Evolutionary conservation across 2,113 vertebrate species (phyloP), one percentile per base, ranked within the genome.

Genomic region (Alethe diademata): DNA sequence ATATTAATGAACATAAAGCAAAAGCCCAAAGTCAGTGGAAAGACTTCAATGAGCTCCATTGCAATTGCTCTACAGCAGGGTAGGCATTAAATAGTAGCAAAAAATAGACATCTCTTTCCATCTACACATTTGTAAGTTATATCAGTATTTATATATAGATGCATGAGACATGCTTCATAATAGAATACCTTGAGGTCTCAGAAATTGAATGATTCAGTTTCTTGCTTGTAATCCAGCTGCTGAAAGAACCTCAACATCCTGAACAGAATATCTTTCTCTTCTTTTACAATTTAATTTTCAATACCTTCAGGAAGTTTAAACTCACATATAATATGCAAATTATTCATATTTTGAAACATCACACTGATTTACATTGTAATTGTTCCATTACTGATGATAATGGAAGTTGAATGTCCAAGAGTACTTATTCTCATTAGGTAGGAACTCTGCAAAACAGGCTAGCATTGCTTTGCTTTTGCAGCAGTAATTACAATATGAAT

Each of bases 211-310:
- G 12, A 73, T 76, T 53, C 12, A 5, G 23, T 67, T 93, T 74
- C 43, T 93, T 96, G 47, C 67, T 43, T 22, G 36, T 23, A 78
- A 95, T 36, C 28, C 26, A 83, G 26, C 29, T 93, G 35, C 78
- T 90, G 58, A 85, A 91, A 90, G 23, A 73, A 82, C 28, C 18
- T 72, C 43, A 45, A 50, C 31, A 70, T 95, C 31, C 24, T 62
- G 42, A 42, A 75, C 20, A 65, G 64, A 88, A 95, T 53, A 38
- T 60, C 43, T 43, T 84, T 73, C 75, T 17, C 19, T 90, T 73
- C 58, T 76, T 82, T 79, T 82, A 50, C 86, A 95, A 93, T 95
- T 96, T 71, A 95, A 73, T 47, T 85, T 95, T 93, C 92, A 96
- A 96, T 92, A 91, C 47, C 31, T 94, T 38, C 36, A 96, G 86